A percentile compares a stretch with the other conserved stretches of the same genome.
phyloP scores from a whole-genome alignment of 2,797 vertebrate genomes.

The Muscicapa comitata region DNA sequence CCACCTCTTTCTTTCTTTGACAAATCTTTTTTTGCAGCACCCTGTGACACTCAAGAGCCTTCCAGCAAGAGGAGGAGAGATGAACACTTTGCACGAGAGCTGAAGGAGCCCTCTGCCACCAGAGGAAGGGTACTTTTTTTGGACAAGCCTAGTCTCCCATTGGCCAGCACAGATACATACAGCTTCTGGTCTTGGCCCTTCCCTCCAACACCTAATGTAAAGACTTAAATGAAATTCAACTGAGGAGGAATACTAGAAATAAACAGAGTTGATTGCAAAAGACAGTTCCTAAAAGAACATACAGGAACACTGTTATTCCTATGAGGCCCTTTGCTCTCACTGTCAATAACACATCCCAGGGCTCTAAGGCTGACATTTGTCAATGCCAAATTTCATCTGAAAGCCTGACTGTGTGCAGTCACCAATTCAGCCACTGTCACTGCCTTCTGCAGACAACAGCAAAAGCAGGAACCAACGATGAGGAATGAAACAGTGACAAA shows the following conservation, averaged over 20 bases:
- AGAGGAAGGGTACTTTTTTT: neutral
- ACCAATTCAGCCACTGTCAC: neutral
- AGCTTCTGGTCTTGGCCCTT: neutral
- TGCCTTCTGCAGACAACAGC: neutral
- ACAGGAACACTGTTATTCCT: neutral
- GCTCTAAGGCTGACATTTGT: neutral
- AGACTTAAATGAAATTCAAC: neutral
- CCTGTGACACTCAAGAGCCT: neutral
- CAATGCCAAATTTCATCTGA: slow-evolving; percentile 26
- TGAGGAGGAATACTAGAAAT: neutral
- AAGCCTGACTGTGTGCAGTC: neutral
- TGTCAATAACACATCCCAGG: neutral
- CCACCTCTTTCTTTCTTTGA: neutral
- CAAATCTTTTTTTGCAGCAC: neutral
- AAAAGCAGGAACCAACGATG: neutral
- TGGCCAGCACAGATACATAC: neutral
- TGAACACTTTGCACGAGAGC: neutral
- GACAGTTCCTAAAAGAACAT: neutral
- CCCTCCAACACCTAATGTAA: neutral
- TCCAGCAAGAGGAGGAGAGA: neutral
- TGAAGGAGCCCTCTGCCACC: neutral
- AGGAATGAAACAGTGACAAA: neutral
- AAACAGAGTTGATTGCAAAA: neutral
- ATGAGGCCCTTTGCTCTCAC: neutral
- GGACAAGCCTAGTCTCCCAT: neutral